Base-by-base conservation (phyloP, 2,888 invertebrate genomes). In the Habrosyne pyritoides region DNA sequence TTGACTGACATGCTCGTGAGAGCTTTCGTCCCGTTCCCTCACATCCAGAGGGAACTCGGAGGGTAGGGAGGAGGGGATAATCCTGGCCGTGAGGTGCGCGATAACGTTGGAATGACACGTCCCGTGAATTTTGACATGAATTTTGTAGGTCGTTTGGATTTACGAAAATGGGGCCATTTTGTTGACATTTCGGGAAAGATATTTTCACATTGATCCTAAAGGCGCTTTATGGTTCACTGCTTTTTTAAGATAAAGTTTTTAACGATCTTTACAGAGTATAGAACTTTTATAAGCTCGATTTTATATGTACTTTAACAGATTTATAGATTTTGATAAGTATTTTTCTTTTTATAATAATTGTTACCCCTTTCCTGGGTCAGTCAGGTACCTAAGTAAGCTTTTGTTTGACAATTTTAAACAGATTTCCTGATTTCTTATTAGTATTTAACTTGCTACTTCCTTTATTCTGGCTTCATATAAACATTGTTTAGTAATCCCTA, bases 1-100 rank as follows among this genome's bases (percentile, higher is more conserved):
- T 71, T 83, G 83, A 89, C 89, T 90, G 84, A 76, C 81, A 77
- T 65, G 74, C 75, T 8, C n/a, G 42, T 18, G 42, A 36, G 61
- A 65, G 61, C 64, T 56, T 64, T 63, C 66, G 71, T 67, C 78
- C 75, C 78, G 74, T 78, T 76, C 79, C 76, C 74, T 73, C 77
- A 61, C 74, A 62, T 81, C 85, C 83, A 76, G 86, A 84, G 85
- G 86, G 83, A 83, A 66, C 52, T 55, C 54, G 62, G 68, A 71
- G 74, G 77, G 73, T 42, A 73, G 75, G 70, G 77, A 71, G 69
- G 77, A 72, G 78, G 75, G 77, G 71, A 69, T 78, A 73, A 73
- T 73, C 77, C 73, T 53, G 47, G 56, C 71, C 75, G 57, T 28
- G 69, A 74, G 72, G 73, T 71, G 69, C 70, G 75, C 73, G 75